Conservation (phyloP, 1,140 invertebrate genomes). For the Brachionus manjavacas region DNA sequence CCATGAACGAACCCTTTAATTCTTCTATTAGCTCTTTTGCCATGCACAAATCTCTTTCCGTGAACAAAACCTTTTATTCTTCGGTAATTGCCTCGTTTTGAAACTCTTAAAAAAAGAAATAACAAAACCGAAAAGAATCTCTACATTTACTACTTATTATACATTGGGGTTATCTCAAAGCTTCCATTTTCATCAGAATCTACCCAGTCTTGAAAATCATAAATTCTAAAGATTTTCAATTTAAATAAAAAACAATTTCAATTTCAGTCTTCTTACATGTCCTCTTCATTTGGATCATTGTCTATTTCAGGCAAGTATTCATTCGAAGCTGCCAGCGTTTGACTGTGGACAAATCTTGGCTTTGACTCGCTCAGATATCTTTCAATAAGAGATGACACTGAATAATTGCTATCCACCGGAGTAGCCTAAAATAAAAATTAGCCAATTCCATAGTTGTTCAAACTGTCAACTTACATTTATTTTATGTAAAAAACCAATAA, state of each 20-base stretch:
- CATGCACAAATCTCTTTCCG: conserved; percentile 41
- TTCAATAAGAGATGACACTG: background rate
- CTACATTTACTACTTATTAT: background rate
- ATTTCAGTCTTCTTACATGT: background rate
- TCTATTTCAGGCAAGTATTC: background rate
- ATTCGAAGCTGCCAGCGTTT: background rate
- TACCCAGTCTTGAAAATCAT: background rate
- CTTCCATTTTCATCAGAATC: background rate
- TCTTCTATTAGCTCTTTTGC: conserved; percentile 1
- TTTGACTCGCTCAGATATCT: background rate
- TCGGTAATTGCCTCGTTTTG: background rate
- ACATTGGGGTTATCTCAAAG: background rate
- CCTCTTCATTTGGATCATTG: background rate
- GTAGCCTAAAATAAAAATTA: background rate
- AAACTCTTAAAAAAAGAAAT: background rate
- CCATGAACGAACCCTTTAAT: conserved; percentile 41
- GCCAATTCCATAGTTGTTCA: background rate
- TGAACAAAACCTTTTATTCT: conserved; percentile 36
- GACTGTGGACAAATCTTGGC: background rate
- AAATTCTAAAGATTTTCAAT: background rate
- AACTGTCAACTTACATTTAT: background rate
- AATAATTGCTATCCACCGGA: background rate
- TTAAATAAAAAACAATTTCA: background rate
- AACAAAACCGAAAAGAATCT: background rate
- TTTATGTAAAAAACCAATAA: background rate